Evolutionary conservation across 2,113 vertebrate genomes (phyloP).

Genomic region (Cisticola juncidis): DNA sequence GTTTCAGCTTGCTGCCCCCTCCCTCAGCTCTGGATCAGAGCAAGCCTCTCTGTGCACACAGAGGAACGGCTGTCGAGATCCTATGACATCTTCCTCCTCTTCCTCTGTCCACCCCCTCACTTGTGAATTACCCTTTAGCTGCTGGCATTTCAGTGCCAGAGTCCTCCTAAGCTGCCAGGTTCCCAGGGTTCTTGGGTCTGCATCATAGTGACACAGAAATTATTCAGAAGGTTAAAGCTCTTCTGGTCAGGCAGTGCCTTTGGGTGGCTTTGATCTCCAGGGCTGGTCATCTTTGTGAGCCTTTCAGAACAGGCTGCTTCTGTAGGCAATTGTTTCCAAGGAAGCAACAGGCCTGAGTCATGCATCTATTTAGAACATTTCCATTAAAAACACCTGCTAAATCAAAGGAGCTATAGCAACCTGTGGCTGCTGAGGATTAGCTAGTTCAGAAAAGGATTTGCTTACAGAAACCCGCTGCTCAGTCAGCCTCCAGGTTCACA

Average conservation of each 20-base stretch:
- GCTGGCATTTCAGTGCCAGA: not conserved
- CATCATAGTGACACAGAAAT: not conserved
- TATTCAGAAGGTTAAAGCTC: not conserved
- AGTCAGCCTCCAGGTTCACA: not conserved
- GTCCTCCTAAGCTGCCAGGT: not conserved
- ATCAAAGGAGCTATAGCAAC: slow-evolving; percentile 62
- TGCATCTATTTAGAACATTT: slow-evolving; percentile 61
- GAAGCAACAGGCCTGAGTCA: slow-evolving; percentile 60
- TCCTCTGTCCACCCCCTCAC: slow-evolving; percentile 39
- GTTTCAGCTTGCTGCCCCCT: not conserved
- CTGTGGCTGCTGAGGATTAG: slow-evolving; percentile 55
- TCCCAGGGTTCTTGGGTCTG: not conserved
- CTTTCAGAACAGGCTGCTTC: slow-evolving; percentile 8
- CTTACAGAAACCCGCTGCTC: not conserved
- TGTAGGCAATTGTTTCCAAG: slow-evolving; percentile 63
- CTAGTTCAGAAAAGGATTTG: slow-evolving; percentile 32
- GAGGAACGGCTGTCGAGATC: slow-evolving; percentile 33
- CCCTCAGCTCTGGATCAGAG: not conserved
- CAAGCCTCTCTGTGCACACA: not conserved
- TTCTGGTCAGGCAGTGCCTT: not conserved
- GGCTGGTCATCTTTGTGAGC: slow-evolving; percentile 15
- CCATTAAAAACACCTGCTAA: slow-evolving; percentile 65
- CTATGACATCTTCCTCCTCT: slow-evolving; percentile 57
- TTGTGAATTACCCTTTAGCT: slow-evolving; percentile 23
- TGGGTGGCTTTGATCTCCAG: not conserved